Base-by-base conservation (phyloP, 2,797 vertebrate genomes). In the Toxotes lorentzi region DNA sequence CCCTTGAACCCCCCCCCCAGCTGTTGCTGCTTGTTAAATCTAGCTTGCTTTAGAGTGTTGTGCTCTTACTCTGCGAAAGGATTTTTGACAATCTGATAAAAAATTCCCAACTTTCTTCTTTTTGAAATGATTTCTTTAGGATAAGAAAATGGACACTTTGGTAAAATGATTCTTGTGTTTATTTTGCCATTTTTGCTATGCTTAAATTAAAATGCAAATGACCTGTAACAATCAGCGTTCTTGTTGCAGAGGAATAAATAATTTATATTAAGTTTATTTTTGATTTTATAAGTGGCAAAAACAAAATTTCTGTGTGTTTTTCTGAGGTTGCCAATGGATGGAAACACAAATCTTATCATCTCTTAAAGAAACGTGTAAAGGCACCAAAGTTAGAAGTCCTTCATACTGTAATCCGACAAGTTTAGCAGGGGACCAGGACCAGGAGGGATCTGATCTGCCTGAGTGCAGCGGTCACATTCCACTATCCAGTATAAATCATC, bases 1-100 rank as follows among this genome's bases (percentile, higher is more conserved):
- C 82, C 79, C 30, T 61, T 84, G 16, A 57, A 64, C 43, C 56
- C n/a, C n/a, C 50, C 19, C 34, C 19, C 34, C 85, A 91, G 64
- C 89, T 91, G 87, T 53, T 87, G 70, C 76, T 83, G 87, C 64
- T 66, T 75, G 72, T 89, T 75, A 82, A 73, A 78, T 53, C 8
- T 40, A 73, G 16, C 70, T 61, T 57, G 14, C 35, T 70, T 65
- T 24, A 35, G 23, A 56, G 5, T 43, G 13, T n/a, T 56, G 35
- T 7, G 4, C 19, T 54, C 16, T 35, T 4, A 34, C 38, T 59
- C 17, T 32, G 35, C 10, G n/a, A 4, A 41, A 5, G 17, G 21
- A n/a, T 50, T 50, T 54, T 30, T 1, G 2, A 54, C 50, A 62
- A 65, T 21, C 5, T 60, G 8, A 19, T 65, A 30, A 66, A 47